Base-by-base conservation (phyloP, 2,888 invertebrate species). In the Tachina lurida region DNA sequence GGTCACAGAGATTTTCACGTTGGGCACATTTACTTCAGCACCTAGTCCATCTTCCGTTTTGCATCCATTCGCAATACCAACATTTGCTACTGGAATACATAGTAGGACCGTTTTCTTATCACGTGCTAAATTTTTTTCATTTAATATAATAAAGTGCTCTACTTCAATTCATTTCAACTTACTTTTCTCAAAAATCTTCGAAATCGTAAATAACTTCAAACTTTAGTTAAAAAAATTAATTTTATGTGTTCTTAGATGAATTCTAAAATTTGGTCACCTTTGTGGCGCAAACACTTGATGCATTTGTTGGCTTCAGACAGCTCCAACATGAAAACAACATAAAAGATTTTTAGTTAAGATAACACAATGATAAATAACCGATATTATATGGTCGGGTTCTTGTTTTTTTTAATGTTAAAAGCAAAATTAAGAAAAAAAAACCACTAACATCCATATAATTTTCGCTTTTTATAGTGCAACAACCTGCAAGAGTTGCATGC, bases 291-390 rank as follows among this genome's bases (percentile, higher is more conserved):
- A 47, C 45, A 74, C 67, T 78, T 77, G 77, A 73, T 45, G 52
- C 1, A 31, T 31, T 31, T 58, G 63, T 56, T 65, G 71, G 45
- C 19, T 56, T 60, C n/a, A 39, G 58, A 60, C n/a, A 39, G 58
- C 58, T 60, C 13, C 43, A 56, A 47, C 68, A 63, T 49, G 39
- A 70, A 81, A 77, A 60, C 65, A 67, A 73, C 71, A 60, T 45
- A 15, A 68, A 77, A 85, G 85, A 85, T 85, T 82, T 80, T 68
- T 56, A 81, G 74, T 82, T 62, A 54, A 76, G 86, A 86, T 86
- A 83, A 80, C 83, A 76, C n/a, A 76, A 83, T 83, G 86, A 86
- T 86, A 86, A 83, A 86, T 73, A 86, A 76, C 83, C 83, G 73
- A 86, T 86, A 83, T 86, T 83, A 86, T 82, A 79, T 86, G 86